Evolutionary conservation across 2,113 vertebrate genomes (phyloP).

Genomic region (Zingel zingel): DNA sequence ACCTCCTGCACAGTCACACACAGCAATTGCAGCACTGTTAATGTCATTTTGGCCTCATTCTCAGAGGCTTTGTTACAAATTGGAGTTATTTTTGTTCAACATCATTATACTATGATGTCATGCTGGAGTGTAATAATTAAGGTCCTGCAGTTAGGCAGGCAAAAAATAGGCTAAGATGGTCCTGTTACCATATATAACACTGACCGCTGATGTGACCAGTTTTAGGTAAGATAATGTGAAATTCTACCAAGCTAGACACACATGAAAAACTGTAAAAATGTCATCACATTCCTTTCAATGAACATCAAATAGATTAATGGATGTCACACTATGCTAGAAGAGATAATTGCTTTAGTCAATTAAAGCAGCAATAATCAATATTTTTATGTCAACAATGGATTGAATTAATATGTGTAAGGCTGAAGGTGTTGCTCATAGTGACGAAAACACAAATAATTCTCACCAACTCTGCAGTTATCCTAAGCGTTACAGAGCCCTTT

Average conservation of each 20-base stretch:
- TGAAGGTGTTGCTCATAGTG: too few species aligned
- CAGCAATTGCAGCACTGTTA: not conserved
- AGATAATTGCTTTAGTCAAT: not conserved
- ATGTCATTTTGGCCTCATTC: conserved; percentile 38
- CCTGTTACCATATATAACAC: not conserved
- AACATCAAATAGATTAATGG: not conserved
- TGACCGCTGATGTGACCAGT: not conserved
- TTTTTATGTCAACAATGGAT: not conserved
- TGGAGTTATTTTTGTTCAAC: not conserved
- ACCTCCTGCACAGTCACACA: not conserved
- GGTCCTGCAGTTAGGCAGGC: not conserved
- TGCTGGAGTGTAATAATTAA: not conserved
- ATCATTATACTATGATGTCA: not conserved
- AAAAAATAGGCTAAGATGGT: not conserved
- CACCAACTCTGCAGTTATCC: too few species aligned
- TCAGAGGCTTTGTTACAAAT: not conserved
- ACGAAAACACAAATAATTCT: too few species aligned
- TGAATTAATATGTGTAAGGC: not conserved
- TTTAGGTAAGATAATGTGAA: not conserved
- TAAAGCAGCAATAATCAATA: not conserved
- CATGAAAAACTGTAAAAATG: not conserved
- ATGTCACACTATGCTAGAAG: not conserved
- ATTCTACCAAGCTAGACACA: not conserved
- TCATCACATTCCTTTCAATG: not conserved
- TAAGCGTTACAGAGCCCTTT: too few species aligned